Evolutionary conservation across 2,888 invertebrate genomes (phyloP).

Genomic region (Melanotus villosus): DNA sequence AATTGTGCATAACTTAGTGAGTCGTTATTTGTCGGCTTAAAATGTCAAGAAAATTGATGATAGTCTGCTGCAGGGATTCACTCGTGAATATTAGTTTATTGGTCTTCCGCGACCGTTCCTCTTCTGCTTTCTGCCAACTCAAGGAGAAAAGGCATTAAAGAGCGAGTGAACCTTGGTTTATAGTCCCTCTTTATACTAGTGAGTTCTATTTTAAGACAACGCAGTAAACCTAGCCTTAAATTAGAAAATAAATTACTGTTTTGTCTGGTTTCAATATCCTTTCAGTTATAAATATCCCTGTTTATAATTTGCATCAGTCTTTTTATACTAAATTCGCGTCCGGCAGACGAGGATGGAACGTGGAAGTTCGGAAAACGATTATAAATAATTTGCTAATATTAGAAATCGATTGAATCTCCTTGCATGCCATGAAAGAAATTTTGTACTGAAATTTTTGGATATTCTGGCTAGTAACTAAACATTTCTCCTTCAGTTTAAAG

Average conservation of each 20-base stretch:
- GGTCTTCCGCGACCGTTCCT: neutral
- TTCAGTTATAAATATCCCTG: slow-evolving; percentile 29
- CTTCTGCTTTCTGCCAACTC: too few species aligned
- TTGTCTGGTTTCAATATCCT: slow-evolving; percentile 43
- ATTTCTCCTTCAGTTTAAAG: too few species aligned
- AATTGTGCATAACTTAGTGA: neutral
- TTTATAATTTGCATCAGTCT: neutral
- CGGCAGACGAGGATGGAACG: slow-evolving; percentile 3
- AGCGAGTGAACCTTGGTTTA: slow-evolving; percentile 27
- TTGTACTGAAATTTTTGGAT: too few species aligned
- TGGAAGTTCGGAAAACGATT: slow-evolving; percentile 10
- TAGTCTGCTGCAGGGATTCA: neutral
- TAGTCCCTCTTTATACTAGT: slow-evolving; percentile 10
- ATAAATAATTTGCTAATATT: slow-evolving; percentile 1
- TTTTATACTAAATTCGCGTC: neutral
- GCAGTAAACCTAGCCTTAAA: slow-evolving; percentile 40
- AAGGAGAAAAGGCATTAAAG: slow-evolving; percentile 1
- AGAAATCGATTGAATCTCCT: neutral
- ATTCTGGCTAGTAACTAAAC: too few species aligned
- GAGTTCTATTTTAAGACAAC: slow-evolving; percentile 33
- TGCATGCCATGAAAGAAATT: neutral
- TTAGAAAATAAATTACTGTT: slow-evolving; percentile 46
- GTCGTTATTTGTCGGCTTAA: neutral
- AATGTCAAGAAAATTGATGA: slow-evolving; percentile 1
- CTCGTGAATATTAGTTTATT: neutral